These are phyloP conservation scores for Agrochola lota DNA, from an alignment of 2,888 invertebrate species.

Conservation along the genomic window DNA sequence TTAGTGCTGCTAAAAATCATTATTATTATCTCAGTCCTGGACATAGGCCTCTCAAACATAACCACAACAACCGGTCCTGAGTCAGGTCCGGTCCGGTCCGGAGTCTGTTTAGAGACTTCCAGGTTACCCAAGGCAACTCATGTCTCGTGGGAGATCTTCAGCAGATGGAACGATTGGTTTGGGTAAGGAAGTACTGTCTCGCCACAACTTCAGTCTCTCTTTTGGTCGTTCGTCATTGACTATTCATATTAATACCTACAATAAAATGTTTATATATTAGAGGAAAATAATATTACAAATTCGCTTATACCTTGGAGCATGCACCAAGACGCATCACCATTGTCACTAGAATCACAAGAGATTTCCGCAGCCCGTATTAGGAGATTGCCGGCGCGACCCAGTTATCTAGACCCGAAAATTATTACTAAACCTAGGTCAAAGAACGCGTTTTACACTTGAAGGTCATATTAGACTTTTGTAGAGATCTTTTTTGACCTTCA, in stretches of 20 bases:
- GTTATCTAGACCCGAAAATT: slow-evolving; percentile 59
- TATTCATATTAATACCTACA: no score
- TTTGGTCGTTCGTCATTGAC: no score
- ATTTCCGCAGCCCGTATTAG: slow-evolving; percentile 72
- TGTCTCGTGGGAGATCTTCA: no score
- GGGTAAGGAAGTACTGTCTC: no score
- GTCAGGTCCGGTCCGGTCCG: no score
- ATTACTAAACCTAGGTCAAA: slow-evolving; percentile 54
- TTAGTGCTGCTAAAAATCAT: background rate
- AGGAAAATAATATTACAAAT: background rate
- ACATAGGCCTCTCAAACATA: no score
- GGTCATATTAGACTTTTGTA: slow-evolving; percentile 23
- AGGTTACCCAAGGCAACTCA: no score
- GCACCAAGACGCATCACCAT: slow-evolving; percentile 58
- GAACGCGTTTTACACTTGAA: slow-evolving; percentile 46
- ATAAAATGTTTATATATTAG: no score
- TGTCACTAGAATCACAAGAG: slow-evolving; percentile 71
- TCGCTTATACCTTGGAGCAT: slow-evolving; percentile 47
- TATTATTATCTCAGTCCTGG: background rate
- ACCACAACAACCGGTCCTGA: background rate
- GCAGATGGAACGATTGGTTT: no score
- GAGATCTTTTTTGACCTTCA: slow-evolving; percentile 19
- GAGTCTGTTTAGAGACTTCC: no score
- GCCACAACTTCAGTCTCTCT: no score
- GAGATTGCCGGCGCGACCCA: slow-evolving; percentile 66